phyloP scores from a whole-genome alignment of 2,888 invertebrate species.

The Ganaspis brasiliensis region DNA sequence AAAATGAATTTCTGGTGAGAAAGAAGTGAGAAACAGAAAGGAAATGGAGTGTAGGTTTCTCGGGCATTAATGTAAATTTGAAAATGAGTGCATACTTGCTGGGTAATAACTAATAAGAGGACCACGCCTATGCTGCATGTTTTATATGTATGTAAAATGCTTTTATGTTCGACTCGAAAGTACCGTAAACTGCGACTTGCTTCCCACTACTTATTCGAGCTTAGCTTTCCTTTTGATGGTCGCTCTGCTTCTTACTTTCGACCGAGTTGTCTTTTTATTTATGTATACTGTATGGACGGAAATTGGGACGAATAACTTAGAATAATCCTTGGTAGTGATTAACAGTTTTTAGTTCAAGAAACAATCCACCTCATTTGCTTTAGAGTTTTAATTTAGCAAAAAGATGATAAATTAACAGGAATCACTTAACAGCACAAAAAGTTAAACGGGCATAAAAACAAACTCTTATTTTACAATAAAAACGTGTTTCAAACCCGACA shows the following conservation, averaged over 20 bases:
- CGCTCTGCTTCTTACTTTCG: conserved; percentile 58
- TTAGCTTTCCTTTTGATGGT: conserved; percentile 68
- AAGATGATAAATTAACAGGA: conserved; percentile 8
- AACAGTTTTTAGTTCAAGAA: background rate
- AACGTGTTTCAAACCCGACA: background rate
- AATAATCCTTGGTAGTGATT: background rate
- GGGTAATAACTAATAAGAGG: conserved; percentile 52
- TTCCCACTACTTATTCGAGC: conserved; percentile 56
- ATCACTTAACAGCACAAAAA: background rate
- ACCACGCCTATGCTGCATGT: conserved; percentile 54
- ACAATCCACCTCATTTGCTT: background rate
- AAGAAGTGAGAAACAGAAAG: background rate
- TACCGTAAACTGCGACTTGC: conserved; percentile 65
- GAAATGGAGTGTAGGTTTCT: background rate
- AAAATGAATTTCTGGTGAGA: background rate
- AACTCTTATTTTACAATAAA: background rate
- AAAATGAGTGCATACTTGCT: background rate
- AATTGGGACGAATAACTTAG: background rate
- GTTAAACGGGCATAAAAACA: background rate
- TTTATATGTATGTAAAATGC: conserved; percentile 46
- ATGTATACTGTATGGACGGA: background rate
- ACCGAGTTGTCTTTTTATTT: conserved; percentile 26
- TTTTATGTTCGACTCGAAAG: conserved; percentile 62
- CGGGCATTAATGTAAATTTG: conserved; percentile 2
- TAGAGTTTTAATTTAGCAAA: background rate